Evolutionary conservation across 2,888 invertebrate genomes (phyloP), one percentile per base, ranked within the genome.

Genomic region (Tiliacea aurago): DNA sequence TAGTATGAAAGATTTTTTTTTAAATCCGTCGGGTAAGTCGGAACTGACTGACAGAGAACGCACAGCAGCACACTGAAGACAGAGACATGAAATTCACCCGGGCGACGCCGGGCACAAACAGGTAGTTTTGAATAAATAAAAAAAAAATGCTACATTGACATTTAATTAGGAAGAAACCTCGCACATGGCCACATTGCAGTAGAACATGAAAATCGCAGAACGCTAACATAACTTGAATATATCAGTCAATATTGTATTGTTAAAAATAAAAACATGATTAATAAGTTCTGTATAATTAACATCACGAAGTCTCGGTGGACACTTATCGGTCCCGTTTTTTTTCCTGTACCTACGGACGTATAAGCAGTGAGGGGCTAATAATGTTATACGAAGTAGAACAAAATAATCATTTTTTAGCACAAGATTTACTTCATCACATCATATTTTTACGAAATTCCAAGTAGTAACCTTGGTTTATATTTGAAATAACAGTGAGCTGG

Each of bases 181-280:
- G 78, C 83, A 78, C 33, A 53, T 53, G 13, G 33, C 63, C 51
- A 67, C 53, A 33, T 53, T 33, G 28, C 11, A 82, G 33, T 28
- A 56, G 20, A 51, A 51, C 13, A 69, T 41, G 7, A 62, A 41
- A 45, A 41, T 79, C 83, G 78, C 78, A 61, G n/a, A 53, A 64
- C 15, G 64, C 76, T 63, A 41, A 81, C 55, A 68, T n/a, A 78
- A n/a, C 49, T 69, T 58, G n/a, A 78, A 51, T 13, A 23, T 69
- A n/a, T 18, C 7, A 33, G 20, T n/a, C 7, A 33, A 10, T n/a
- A 66, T 51, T 61, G n/a, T 20, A 47, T 59, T 10, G n/a, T 61
- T 59, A 56, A 53, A 47, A 49, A 67, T 49, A 51, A 20, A 72
- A 71, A 28, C 53, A 53, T 55, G 6, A 53, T 41, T 37, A 71